Base-by-base conservation (phyloP, 2,797 vertebrate genomes). In the Halcyon chelicuti region DNA sequence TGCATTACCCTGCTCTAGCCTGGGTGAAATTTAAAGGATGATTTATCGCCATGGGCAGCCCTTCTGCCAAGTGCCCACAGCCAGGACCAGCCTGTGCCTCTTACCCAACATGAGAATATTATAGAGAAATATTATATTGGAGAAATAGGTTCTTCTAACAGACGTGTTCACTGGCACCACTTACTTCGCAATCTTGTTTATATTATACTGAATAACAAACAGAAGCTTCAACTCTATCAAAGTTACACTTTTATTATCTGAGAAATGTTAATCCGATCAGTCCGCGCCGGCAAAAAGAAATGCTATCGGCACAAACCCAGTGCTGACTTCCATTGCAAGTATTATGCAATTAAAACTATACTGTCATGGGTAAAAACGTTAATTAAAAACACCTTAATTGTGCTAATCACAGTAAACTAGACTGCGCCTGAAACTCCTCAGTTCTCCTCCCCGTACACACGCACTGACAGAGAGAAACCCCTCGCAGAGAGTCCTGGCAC, bases 371-470 rank as follows among this genome's bases (percentile, higher is more conserved):
- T 81, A 76, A 77, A 46, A 74, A 25, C 9, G 61, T 86, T 80
- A 90, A 90, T 90, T 95, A 92, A 90, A 78, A 60, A 9, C 86
- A 65, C 80, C 83, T 73, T 71, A 78, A 84, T 35, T 54, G 70
- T 29, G 75, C 61, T 88, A 68, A 92, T 71, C 72, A 18, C 67
- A 20, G 39, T 5, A 22, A 91, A 86, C 16, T 19, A 42, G 68
- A 44, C 0, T 1, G 49, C 83, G 72, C 21, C 72, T 20, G 8
- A 54, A 60, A 60, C 55, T 18, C 23, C 5, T 16, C 0, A 5
- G 4, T 0, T 29, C 5, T 0, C 28, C 54, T 60, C 40, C 18
- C n/a, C 1, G 11, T 31, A 37, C 1, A 15, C 0, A 5, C 2
- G 6, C 0, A 14, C 2, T 1, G 10, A 12, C 49, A 17, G 5